These are phyloP conservation scores for Bubalus kerabau DNA, from an alignment of 2,113 vertebrate species.

Conservation along the genomic window DNA sequence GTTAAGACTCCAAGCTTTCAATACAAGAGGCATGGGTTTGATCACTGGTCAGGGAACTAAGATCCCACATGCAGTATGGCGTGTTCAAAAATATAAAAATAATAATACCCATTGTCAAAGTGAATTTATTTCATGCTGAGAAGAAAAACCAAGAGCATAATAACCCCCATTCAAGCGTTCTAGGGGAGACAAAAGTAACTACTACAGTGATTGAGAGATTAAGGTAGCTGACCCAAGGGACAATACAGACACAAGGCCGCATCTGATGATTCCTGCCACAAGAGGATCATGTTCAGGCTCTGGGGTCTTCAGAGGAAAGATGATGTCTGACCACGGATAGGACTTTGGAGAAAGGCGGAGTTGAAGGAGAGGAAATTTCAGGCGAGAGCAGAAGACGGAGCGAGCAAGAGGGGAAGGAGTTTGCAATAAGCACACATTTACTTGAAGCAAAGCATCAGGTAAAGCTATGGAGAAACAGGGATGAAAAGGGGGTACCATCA, in stretches of 20 bases:
- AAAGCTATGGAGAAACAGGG: neutral
- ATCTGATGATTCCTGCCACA: neutral
- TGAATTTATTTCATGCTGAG: neutral
- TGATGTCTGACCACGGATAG: neutral
- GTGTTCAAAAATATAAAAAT: neutral
- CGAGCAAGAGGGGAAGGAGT: neutral
- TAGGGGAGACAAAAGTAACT: neutral
- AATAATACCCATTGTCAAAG: neutral
- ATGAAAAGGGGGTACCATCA: neutral
- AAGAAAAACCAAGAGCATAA: neutral
- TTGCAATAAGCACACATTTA: neutral
- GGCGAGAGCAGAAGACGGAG: neutral
- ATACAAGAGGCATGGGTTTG: neutral
- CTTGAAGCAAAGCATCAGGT: neutral
- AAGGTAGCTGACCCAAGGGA: neutral
- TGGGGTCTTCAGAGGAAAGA: neutral
- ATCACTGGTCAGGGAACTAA: neutral
- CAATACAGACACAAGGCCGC: fast-evolving
- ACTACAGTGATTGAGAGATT: neutral
- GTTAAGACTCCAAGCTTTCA: neutral
- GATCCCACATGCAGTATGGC: neutral
- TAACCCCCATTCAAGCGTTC: neutral
- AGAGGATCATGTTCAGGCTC: neutral
- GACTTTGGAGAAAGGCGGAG: neutral
- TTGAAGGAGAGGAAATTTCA: neutral